Conservation (phyloP, 2,888 invertebrate species). For the Caenorhabditis sp. region DNA sequence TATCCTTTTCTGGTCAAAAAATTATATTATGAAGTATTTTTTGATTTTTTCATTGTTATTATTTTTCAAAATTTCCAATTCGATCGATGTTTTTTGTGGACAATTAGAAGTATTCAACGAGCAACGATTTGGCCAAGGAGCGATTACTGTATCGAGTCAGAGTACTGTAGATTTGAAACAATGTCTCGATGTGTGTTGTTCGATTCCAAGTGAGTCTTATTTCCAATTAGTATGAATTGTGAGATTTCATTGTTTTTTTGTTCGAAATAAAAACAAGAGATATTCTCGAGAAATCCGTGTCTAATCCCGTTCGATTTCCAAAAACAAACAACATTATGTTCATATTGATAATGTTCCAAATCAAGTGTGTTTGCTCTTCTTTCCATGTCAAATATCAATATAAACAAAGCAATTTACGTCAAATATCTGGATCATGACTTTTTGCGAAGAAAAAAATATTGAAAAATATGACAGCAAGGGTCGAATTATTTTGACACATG, state of each 20-base stretch:
- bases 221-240: no score
- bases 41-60: neutral
- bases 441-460: no score
- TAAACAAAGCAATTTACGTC: neutral
- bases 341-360: neutral
- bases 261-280: neutral
- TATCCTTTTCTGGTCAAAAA: neutral
- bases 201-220: slow-evolving; percentile 55
- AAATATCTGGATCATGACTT: no score
- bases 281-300: neutral
- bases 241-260: neutral
- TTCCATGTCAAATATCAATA: neutral
- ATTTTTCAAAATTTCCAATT: neutral
- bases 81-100: slow-evolving; percentile 62
- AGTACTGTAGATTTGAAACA: slow-evolving; percentile 58
- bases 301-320: neutral
- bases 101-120: slow-evolving; percentile 58
- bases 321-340: neutral
- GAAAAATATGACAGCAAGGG: no score
- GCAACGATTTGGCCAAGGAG: slow-evolving; percentile 55
- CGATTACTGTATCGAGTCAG: slow-evolving; percentile 51
- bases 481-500: no score
- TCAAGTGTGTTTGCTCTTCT: neutral
- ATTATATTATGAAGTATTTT: neutral
- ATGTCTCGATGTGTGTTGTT: slow-evolving; percentile 61